Conservation (phyloP, 2,113 vertebrate genomes). For the Pipa parva region DNA sequence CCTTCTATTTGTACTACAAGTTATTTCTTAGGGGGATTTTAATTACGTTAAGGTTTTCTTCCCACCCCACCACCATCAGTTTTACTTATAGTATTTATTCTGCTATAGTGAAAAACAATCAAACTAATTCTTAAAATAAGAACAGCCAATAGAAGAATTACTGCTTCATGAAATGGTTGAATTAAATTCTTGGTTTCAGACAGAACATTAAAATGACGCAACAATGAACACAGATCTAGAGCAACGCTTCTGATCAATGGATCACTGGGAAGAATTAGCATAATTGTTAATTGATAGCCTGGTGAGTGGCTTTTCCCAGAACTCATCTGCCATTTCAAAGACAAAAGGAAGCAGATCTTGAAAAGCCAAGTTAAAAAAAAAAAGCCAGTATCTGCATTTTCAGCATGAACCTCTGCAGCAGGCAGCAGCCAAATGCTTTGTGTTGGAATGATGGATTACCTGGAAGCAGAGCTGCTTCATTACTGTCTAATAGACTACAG, state of each 20-base stretch:
- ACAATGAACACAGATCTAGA: neutral
- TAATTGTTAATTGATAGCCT: neutral
- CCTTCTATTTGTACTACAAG: too few relatives aligned
- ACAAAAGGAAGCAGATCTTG: neutral
- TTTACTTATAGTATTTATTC: too few relatives aligned
- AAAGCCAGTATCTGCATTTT: conserved; percentile 1
- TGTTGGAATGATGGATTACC: conserved; percentile 31
- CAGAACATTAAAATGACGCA: neutral
- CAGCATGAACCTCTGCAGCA: neutral
- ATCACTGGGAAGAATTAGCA: neutral
- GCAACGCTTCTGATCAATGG: neutral
- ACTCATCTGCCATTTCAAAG: neutral
- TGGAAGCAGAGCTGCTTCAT: conserved; percentile 26
- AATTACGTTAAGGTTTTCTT: too few relatives aligned
- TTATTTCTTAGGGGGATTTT: too few relatives aligned
- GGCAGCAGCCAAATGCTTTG: conserved; percentile 19
- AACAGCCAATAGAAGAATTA: too few relatives aligned
- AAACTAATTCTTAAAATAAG: too few relatives aligned
- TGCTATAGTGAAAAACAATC: too few relatives aligned
- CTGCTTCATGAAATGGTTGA: too few relatives aligned
- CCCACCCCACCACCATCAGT: too few relatives aligned
- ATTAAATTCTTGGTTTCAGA: neutral
- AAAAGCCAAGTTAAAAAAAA: neutral
- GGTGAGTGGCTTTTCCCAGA: neutral
- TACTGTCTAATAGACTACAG: conserved; percentile 14